Evolutionary conservation across 2,888 invertebrate species (phyloP).

Genomic region (Mythimna impura): DNA sequence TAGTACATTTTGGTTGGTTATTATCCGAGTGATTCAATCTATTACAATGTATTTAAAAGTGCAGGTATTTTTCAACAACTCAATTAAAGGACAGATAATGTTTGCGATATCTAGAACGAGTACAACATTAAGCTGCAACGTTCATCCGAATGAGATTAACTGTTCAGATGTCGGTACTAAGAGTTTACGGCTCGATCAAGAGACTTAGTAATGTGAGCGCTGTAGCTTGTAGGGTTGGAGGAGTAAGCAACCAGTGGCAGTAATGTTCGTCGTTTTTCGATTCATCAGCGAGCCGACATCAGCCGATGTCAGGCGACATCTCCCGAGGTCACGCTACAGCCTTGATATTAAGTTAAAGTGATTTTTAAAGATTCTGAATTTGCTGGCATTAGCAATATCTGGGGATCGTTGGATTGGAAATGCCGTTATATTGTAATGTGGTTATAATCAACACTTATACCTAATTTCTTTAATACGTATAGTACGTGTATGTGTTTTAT

Average conservation of each 20-base stretch:
- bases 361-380: conserved; percentile 3
- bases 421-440: too few species aligned
- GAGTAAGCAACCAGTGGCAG: conserved; percentile 33
- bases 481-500: too few species aligned
- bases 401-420: background rate
- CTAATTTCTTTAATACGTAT: too few species aligned
- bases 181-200: conserved; percentile 27
- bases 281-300: conserved; percentile 35
- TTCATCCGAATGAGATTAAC: conserved; percentile 20
- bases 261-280: conserved; percentile 29
- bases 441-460: too few species aligned
- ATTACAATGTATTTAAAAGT: background rate
- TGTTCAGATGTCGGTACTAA: conserved; percentile 29
- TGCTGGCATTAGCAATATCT: background rate
- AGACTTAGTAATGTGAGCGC: conserved; percentile 16
- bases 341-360: background rate
- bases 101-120: background rate
- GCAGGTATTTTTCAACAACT: conserved; percentile 4
- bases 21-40: background rate
- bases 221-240: background rate
- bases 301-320: background rate
- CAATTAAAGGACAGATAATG: background rate
- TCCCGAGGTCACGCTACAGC: too few species aligned
- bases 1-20: too few species aligned
- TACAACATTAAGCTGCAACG: conserved; percentile 23